phyloP scores from a whole-genome alignment of 1,140 invertebrate species.

The Zaprionus vittiger region DNA sequence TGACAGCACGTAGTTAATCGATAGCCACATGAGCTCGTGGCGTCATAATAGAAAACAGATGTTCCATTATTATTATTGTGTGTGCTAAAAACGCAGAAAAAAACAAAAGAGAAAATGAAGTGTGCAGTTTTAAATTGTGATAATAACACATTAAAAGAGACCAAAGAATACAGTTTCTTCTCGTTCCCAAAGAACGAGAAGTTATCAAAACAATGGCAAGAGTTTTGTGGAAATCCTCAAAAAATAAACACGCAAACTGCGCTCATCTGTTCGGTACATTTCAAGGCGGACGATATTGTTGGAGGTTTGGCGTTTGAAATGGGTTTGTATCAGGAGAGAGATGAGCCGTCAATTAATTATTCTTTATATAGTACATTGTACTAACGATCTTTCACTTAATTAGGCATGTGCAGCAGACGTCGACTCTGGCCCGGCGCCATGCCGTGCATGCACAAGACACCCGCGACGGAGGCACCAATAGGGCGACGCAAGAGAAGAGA shows the following conservation, averaged over 20 bases:
- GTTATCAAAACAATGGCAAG: conserved; percentile 12
- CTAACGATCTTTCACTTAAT: conserved; percentile 1
- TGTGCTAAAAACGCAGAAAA: not conserved
- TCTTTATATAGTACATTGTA: not conserved
- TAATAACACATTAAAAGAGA: not conserved
- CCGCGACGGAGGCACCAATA: not conserved
- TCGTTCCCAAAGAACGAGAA: conserved; percentile 13
- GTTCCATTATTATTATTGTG: conserved; percentile 8
- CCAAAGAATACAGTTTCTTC: conserved; percentile 17
- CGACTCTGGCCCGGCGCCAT: conserved; percentile 3
- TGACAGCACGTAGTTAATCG: conserved; percentile 19
- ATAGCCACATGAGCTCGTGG: conserved; percentile 9
- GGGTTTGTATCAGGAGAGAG: conserved; percentile 1
- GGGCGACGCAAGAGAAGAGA: not conserved
- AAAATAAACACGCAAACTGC: not conserved
- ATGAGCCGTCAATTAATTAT: not conserved
- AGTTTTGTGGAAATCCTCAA: conserved; percentile 12
- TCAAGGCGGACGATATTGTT: conserved; percentile 21
- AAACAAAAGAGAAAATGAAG: conserved; percentile 10
- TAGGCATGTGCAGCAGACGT: not conserved
- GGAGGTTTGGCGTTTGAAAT: not conserved
- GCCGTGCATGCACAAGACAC: conserved; percentile 1
- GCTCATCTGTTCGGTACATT: conserved; percentile 14
- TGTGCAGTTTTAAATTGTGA: conserved; percentile 10
- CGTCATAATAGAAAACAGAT: conserved; percentile 16